A percentile compares a stretch with the other conserved stretches of the same genome.
These are phyloP conservation scores for Sycophila texana DNA, from an alignment of 2,888 invertebrate genomes.

Conservation along the genomic window DNA sequence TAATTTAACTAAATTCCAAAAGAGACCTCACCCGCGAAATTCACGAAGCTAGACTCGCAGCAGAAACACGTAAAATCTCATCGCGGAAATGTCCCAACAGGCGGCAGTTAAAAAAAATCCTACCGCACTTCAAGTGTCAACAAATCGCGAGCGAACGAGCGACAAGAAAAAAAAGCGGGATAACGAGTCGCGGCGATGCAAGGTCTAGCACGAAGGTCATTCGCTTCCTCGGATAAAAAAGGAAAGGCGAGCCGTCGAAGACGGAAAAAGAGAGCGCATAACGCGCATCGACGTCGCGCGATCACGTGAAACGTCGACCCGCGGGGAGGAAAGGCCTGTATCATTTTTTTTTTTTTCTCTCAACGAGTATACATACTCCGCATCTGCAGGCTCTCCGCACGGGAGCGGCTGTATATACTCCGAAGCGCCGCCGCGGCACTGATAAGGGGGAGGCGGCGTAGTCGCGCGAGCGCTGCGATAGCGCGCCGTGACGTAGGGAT, in stretches of 20 bases:
- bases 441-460: no score
- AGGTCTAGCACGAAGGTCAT: conserved; percentile 34
- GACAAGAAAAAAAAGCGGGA: neutral
- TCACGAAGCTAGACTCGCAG: no score
- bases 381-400: no score
- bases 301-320: conserved; percentile 3
- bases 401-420: neutral
- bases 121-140: neutral
- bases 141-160: neutral
- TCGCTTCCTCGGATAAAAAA: neutral
- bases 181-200: conserved; percentile 2
- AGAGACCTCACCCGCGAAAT: no score
- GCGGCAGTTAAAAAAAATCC: no score
- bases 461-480: no score
- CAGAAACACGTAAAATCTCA: no score
- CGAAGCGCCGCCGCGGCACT: no score
- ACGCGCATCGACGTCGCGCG: neutral
- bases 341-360: neutral
- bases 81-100: no score
- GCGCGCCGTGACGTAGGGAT: no score
- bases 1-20: no score
- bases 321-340: neutral
- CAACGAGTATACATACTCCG: neutral
- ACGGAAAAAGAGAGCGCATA: no score
- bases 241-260: neutral